Evolutionary conservation across 2,113 vertebrate genomes (phyloP), one percentile per base, ranked within the genome.

Genomic region (Epinephelus fuscoguttatus): DNA sequence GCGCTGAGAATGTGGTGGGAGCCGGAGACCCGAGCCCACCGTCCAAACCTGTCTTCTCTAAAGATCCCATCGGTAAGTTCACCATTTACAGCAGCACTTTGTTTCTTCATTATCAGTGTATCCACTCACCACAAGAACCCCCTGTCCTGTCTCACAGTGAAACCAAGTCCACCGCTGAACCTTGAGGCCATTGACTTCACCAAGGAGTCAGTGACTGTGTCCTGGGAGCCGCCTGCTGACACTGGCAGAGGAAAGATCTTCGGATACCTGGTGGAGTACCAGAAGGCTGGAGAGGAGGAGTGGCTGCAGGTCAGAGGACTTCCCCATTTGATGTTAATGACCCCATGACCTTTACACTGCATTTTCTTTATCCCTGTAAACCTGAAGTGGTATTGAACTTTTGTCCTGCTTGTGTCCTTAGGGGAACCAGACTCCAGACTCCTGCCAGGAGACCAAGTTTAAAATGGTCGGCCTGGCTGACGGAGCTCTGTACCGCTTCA

Each of bases 161-260:
- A 97, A 93, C 98, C 98, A 72, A 92, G 98, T 86, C 98, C 98
- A 84, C 98, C 98, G 18, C 72, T 97, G 78, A 97, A 97, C 73
- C 95, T 97, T 23, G 90, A 96, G 90, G 97, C 95, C 77, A 87
- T 97, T 49, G 98, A 99, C 90, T 97, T 97, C 93, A 97, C 97
- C 75, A 98, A 97, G 91, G 97, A 96, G 88, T 98, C 98, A 3
- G 97, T 98, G 78, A 96, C 96, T 70, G 95, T 99, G 78, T 95
- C 96, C 80, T 99, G 98, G 98, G 90, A 96, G 74, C 97, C 97
- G 59, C 98, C 98, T 55, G 95, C 96, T 1, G 97, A 97, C 79
- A 96, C 97, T 33, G 98, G 98, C 73, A 96, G 97, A 84, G 95
- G 98, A 83, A 99, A 98, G 93, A 99, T 99, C 92, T 96, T 98